Evolutionary conservation across 1,140 invertebrate genomes (phyloP).

Genomic region (Meloidogyne floridensis): DNA sequence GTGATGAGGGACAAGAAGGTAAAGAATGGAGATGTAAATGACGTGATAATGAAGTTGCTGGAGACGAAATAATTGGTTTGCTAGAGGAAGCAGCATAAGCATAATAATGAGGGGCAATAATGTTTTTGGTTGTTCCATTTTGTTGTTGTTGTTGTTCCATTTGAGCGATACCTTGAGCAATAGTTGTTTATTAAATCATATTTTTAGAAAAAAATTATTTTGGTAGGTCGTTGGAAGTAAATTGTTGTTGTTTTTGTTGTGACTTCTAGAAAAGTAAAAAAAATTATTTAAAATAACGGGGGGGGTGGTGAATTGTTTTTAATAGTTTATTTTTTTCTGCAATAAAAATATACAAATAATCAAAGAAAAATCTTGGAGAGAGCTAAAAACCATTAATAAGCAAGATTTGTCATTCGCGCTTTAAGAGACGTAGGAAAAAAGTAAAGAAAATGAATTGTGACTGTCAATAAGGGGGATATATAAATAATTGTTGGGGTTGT

Average conservation of each 20-base stretch:
- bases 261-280: no score
- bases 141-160: not conserved
- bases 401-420: slow-evolving; percentile 8
- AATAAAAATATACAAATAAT: slow-evolving; percentile 3
- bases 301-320: not conserved
- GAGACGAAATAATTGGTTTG: not conserved
- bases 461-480: not conserved
- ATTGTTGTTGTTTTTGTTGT: no score
- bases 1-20: not conserved
- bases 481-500: not conserved
- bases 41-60: not conserved
- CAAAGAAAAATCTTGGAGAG: not conserved
- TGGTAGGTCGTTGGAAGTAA: no score
- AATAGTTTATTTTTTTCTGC: not conserved
- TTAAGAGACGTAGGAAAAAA: slow-evolving; percentile 5
- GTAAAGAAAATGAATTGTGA: slow-evolving; percentile 9
- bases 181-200: no score
- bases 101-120: slow-evolving; percentile 4
- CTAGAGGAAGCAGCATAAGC: not conserved
- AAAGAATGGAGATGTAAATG: not conserved
- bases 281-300: not conserved
- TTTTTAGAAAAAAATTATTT: no score
- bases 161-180: not conserved
- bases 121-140: not conserved
- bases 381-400: not conserved